Evolutionary conservation across 2,113 vertebrate species (phyloP).

Genomic region (Hippoglossus stenolepis): DNA sequence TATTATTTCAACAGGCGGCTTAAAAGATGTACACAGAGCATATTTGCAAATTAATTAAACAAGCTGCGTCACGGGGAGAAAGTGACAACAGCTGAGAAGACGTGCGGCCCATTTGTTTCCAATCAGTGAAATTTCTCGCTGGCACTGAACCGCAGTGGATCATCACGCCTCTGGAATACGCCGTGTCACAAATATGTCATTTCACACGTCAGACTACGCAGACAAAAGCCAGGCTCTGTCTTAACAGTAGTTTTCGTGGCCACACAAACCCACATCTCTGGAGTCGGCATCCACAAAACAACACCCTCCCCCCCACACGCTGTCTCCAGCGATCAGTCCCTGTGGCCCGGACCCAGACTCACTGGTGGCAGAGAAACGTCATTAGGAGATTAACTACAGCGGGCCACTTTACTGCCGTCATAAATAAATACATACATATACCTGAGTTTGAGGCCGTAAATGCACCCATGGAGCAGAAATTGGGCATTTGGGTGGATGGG

Average conservation of each 20-base stretch:
- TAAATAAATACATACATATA: conserved; percentile 76
- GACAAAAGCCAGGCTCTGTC: not conserved
- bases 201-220: conserved; percentile 17
- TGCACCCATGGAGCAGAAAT: conserved; percentile 26
- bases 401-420: conserved; percentile 67
- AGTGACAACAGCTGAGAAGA: conserved; percentile 35
- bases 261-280: conserved; percentile 22
- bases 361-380: conserved; percentile 62
- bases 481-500: conserved; percentile 6
- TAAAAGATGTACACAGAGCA: not conserved
- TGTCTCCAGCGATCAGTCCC: conserved; percentile 48
- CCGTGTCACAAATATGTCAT: conserved; percentile 51
- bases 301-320: not conserved
- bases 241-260: not conserved
- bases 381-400: conserved; percentile 74
- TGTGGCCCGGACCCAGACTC: conserved; percentile 60
- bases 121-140: conserved; percentile 41
- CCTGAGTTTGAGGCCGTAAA: conserved; percentile 17
- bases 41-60: not conserved
- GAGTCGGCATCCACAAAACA: conserved; percentile 41
- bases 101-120: conserved; percentile 51
- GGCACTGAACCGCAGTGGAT: not conserved
- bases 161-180: conserved; percentile 42
- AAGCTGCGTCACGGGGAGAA: conserved; percentile 16
- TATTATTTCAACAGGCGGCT: not conserved